Percentiles rank a stretch among this genome's conserved stretches.
Conservation (phyloP, 2,113 vertebrate genomes). For the Ammodytes dubius region DNA sequence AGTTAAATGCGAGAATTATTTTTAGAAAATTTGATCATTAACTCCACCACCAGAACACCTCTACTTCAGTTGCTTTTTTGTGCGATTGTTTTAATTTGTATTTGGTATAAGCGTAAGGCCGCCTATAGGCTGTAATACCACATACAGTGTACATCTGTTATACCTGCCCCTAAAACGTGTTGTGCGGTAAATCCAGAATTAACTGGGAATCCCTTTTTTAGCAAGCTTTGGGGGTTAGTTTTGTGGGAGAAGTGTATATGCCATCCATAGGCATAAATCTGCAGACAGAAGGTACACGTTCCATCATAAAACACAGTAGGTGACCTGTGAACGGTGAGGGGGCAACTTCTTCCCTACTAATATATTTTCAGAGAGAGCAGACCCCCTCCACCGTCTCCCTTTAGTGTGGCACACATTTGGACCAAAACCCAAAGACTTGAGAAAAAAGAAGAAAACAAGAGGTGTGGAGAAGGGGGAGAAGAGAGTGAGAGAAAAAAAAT, state of each 20-base stretch:
- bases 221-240: constrained; percentile 32
- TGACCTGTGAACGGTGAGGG: constrained; percentile 65
- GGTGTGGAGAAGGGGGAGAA: constrained; percentile 39
- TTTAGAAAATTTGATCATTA: constrained; percentile 38
- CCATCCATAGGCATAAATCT: constrained; percentile 49
- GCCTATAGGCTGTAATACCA: neutral
- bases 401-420: constrained; percentile 75
- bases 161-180: constrained; percentile 27
- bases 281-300: constrained; percentile 32
- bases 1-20: constrained; percentile 10
- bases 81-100: constrained; percentile 24
- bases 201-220: constrained; percentile 48
- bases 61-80: constrained; percentile 16
- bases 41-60: constrained; percentile 15
- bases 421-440: constrained; percentile 60
- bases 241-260: constrained; percentile 44
- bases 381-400: constrained; percentile 43
- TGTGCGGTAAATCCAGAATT: constrained; percentile 36
- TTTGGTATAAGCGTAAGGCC: constrained; percentile 12
- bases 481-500: constrained; percentile 49
- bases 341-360: constrained; percentile 50
- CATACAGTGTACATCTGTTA: constrained; percentile 34
- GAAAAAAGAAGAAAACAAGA: constrained; percentile 50
- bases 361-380: constrained; percentile 64
- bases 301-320: constrained; percentile 63